Evolutionary conservation across 2,113 vertebrate species (phyloP).

Genomic region (Tretioscincus oriximinensis): DNA sequence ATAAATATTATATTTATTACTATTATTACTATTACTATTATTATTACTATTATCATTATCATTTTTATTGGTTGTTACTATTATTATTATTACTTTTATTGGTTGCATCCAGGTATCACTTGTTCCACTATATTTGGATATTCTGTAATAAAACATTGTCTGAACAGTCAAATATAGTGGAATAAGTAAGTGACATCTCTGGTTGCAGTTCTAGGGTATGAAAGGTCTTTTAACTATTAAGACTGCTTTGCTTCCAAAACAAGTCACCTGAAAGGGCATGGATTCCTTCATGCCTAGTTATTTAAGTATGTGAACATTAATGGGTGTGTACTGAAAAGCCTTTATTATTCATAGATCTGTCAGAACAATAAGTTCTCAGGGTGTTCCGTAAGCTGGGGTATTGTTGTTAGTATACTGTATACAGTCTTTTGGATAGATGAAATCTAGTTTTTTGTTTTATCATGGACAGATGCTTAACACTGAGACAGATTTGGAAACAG

Average conservation of each 20-base stretch:
- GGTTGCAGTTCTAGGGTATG: background rate
- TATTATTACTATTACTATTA: too few species aligned
- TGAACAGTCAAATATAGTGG: background rate
- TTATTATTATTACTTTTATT: too few species aligned
- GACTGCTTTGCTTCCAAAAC: background rate
- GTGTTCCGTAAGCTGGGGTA: slow-evolving; percentile 6
- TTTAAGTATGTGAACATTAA: slow-evolving; percentile 17
- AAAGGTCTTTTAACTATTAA: background rate
- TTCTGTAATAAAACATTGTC: too few species aligned
- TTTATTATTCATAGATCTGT: slow-evolving; percentile 43
- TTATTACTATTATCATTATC: too few species aligned
- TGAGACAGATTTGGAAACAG: slow-evolving; percentile 12
- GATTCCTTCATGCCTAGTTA: slow-evolving; percentile 23
- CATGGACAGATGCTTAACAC: background rate
- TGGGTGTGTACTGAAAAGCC: slow-evolving; percentile 34
- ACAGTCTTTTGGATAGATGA: slow-evolving; percentile 22
- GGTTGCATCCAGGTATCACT: too few species aligned
- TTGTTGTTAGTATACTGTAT: slow-evolving; percentile 19
- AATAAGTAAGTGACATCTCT: background rate
- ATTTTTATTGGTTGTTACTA: too few species aligned
- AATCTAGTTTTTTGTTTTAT: slow-evolving; percentile 28
- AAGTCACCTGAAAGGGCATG: slow-evolving; percentile 33
- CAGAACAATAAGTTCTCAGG: slow-evolving; percentile 15
- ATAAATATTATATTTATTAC: too few species aligned
- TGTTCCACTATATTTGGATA: too few species aligned